Conservation (phyloP, 2,797 vertebrate species). For the Lagocephalus sceleratus region DNA sequence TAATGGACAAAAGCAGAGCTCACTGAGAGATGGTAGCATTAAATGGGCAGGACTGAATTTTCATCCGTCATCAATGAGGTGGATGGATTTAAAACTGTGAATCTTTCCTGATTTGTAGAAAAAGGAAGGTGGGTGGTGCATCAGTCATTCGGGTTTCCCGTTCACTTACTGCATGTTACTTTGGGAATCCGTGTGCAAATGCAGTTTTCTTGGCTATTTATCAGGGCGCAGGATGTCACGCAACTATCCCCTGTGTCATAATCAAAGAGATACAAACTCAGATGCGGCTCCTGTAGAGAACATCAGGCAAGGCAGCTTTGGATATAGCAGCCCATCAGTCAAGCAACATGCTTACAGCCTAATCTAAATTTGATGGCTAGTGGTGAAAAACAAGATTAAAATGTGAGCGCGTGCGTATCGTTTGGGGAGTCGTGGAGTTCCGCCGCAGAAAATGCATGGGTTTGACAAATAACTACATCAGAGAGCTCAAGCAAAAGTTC, state of each 20-base stretch:
- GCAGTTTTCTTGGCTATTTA: conserved; percentile 9
- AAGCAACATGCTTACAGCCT: conserved; percentile 12
- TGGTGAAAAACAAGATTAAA: conserved; percentile 14
- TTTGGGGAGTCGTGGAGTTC: background rate
- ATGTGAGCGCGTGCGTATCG: background rate
- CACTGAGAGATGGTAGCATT: no score
- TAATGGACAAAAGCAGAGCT: no score
- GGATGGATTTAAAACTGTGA: background rate
- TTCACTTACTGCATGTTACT: conserved; percentile 5
- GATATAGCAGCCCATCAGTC: conserved; percentile 26
- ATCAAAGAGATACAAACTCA: conserved; percentile 25
- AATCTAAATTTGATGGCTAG: conserved; percentile 18
- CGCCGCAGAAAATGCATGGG: conserved; percentile 10
- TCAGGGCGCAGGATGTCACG: conserved; percentile 15
- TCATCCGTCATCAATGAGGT: background rate
- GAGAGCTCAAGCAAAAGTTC: background rate
- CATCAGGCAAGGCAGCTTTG: conserved; percentile 12
- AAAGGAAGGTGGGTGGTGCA: background rate
- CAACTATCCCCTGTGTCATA: conserved; percentile 14
- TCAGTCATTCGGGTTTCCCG: background rate
- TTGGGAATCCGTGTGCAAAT: conserved; percentile 25
- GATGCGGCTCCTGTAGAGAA: conserved; percentile 2
- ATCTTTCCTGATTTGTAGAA: background rate
- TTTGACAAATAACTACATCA: conserved; percentile 10
- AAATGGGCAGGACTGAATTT: background rate